Base-by-base conservation (phyloP, 2,113 vertebrate genomes). In the Pluvialis apricaria region DNA sequence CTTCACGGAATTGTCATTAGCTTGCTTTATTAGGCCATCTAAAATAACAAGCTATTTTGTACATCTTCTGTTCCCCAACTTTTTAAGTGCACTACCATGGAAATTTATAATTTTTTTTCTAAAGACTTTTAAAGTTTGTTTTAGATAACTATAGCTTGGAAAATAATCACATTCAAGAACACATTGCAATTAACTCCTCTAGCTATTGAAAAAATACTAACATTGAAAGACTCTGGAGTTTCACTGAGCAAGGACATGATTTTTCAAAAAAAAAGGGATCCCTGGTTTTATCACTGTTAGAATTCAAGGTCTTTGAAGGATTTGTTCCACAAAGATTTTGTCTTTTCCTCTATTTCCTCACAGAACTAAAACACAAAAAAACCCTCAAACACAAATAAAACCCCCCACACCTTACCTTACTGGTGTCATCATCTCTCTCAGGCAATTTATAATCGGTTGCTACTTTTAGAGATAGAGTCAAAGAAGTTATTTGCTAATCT, bases 371-470 rank as follows among this genome's bases (percentile, higher is more conserved):
- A 38, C 32, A 36, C 49, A 62, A 61, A 82, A 52, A 47, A 1
- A 18, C 45, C 0, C 2, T 25, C 10, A 40, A 87, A 58, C 7
- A 10, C 40, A 47, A 42, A 45, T 7, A 2, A 66, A 38, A 29
- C 22, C 15, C 5, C 21, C 15, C 16, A 44, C 15, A 72, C 8
- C 69, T 70, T 68, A 80, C 58, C 54, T 78, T 73, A 49, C 40
- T 36, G 20, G 15, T 66, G 13, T 86, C 16, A 73, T 55, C 20
- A 70, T 36, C 9, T 54, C 55, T 66, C 44, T 72, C 34, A 20
- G 26, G 29, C 62, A 69, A 55, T 91, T 86, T 86, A 47, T 55
- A 73, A 51, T 17, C 76, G 8, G 22, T 32, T 89, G 52, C 9
- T 62, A 45, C 62, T 91, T 77, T 78, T n/a, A 77, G 40, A 86